Evolutionary conservation across 1,140 invertebrate genomes (phyloP).

Genomic region (Trichogramma pretiosum): DNA sequence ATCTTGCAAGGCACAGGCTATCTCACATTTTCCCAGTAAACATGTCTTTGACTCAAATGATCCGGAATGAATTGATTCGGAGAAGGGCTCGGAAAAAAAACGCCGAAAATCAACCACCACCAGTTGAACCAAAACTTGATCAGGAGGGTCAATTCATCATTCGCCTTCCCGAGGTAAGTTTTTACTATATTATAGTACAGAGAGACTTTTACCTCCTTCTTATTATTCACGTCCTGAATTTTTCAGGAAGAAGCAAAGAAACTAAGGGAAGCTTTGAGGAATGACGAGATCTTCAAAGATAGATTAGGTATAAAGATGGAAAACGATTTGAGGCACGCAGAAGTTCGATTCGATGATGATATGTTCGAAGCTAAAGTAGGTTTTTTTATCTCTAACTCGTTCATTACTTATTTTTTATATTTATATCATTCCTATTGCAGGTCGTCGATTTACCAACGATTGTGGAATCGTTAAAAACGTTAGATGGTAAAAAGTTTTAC

Average conservation of each 20-base stretch:
- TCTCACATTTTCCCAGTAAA: too few species aligned
- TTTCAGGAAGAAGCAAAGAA: conserved; percentile 65
- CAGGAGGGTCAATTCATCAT: conserved; percentile 86
- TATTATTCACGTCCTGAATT: background rate
- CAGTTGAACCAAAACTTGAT: too few species aligned
- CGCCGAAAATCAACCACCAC: too few species aligned
- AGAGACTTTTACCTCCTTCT: background rate
- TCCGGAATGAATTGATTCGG: too few species aligned
- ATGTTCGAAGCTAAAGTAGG: conserved; percentile 71
- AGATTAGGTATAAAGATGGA: conserved; percentile 82
- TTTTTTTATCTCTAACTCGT: too few species aligned
- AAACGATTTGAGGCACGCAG: conserved; percentile 81
- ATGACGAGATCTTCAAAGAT: conserved; percentile 74
- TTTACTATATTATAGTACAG: conserved; percentile 13
- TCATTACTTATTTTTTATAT: background rate
- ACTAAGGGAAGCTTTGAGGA: conserved; percentile 65
- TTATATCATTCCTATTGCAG: conserved; percentile 35
- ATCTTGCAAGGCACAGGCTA: too few species aligned
- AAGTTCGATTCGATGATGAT: conserved; percentile 83
- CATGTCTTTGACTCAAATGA: too few species aligned
- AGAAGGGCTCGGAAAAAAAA: too few species aligned
- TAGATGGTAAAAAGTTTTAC: conserved; percentile 93
- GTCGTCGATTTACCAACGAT: conserved; percentile 88
- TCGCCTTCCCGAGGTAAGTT: conserved; percentile 62
- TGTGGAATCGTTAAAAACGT: conserved; percentile 89